These are phyloP conservation scores for Leucoptera coffeella DNA, from an alignment of 2,888 invertebrate species.

Conservation along the genomic window DNA sequence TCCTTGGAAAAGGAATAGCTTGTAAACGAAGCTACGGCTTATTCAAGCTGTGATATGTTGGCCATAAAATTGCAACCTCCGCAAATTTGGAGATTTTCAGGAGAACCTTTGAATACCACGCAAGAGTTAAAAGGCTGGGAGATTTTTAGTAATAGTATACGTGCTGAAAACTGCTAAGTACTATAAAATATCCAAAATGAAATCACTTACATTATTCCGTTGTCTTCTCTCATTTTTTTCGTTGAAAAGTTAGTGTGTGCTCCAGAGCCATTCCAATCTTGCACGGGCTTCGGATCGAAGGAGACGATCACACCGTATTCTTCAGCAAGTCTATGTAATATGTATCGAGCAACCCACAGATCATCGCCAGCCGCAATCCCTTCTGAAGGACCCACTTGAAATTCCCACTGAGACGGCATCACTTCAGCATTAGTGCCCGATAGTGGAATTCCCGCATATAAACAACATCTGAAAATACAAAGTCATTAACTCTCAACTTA, in stretches of 20 bases:
- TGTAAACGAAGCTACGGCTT: too few species aligned
- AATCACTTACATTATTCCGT: conserved; percentile 76
- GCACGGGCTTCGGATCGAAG: conserved; percentile 53
- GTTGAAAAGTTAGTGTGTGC: conserved; percentile 97
- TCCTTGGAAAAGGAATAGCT: too few species aligned
- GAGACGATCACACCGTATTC: conserved; percentile 78
- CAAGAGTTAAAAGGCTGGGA: too few species aligned
- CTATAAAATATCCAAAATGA: background rate
- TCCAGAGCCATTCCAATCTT: conserved; percentile 94
- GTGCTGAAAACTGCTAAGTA: too few species aligned
- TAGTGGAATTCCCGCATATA: conserved; percentile 90
- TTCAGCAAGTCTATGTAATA: conserved; percentile 86
- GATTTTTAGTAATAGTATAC: too few species aligned
- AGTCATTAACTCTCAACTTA: too few species aligned
- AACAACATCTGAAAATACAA: conserved; percentile 58
- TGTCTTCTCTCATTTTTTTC: conserved; percentile 80
- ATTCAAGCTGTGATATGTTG: too few species aligned
- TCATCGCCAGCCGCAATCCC: conserved; percentile 82
- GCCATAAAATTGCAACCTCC: too few species aligned
- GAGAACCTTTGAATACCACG: too few species aligned
- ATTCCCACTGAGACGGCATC: conserved; percentile 96
- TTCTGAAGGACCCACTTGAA: conserved; percentile 86
- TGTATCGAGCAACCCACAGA: conserved; percentile 82
- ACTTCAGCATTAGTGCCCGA: conserved; percentile 96
- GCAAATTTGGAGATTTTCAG: too few species aligned